Base-by-base conservation (phyloP, 2,113 vertebrate species). In the Crypturellus undulatus region DNA sequence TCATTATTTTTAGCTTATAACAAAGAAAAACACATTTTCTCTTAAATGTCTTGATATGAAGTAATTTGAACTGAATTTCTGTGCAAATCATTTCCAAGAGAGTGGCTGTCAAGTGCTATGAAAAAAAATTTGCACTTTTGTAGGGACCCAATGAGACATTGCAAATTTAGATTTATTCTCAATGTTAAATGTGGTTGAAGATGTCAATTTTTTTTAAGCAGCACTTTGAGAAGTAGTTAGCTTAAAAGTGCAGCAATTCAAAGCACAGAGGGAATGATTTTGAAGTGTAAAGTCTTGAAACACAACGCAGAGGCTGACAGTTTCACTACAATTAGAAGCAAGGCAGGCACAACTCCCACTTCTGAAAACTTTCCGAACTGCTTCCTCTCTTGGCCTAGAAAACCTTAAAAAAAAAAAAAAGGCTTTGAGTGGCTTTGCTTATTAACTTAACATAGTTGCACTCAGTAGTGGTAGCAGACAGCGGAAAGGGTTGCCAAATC, bases 131-230 rank as follows among this genome's bases (percentile, higher is more conserved):
- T 89, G 79, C 76, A 65, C 91, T 97, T 95, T 85, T 89, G 21
- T 90, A 95, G 94, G 79, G 96, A 95, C 90, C 93, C 94, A 94
- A 89, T 96, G 87, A 98, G 91, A 97, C 94, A 96, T 95, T 86
- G 95, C 83, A 97, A 96, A 97, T 97, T 95, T 91, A 96, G 95
- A 95, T 96, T 96, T 93, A 95, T 95, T 97, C 92, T 90, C 72
- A 95, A 85, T 3, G 9, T 97, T 96, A 96, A 97, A 97, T 95
- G 94, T 94, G 96, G 95, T 97, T 97, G 97, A 96, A 97, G 95
- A 98, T 98, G 98, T 97, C 97, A 97, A 90, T 95, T 97, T 97
- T 98, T 96, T 97, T 98, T 96, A 97, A 98, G 96, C 96, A 95
- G 94, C 95, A 90, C 95, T 98, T 98, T 97, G 95, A 98, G 96